These are phyloP conservation scores for Zaprionus tsacasi DNA, from an alignment of 1,140 invertebrate genomes.

Conservation along the genomic window DNA sequence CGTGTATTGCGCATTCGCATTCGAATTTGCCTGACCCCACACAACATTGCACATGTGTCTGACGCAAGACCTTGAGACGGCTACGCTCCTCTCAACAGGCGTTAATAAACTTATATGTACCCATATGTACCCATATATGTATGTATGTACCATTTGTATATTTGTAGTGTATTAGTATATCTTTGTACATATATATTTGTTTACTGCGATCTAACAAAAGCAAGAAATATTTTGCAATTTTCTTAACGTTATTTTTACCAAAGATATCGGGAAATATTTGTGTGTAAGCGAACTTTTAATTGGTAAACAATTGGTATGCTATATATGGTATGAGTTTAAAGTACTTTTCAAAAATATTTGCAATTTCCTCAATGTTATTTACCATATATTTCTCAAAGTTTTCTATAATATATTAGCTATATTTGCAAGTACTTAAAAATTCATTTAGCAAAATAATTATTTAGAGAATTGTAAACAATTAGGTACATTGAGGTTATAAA, in stretches of 20 bases:
- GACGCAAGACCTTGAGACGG: constrained; percentile 66
- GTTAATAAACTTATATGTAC: neutral
- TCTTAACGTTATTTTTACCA: neutral
- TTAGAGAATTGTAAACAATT: no score
- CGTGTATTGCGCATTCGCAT: constrained; percentile 24
- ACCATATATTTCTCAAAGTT: neutral
- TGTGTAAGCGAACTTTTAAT: neutral
- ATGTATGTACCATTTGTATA: neutral
- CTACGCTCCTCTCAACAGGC: constrained; percentile 34
- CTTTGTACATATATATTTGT: neutral
- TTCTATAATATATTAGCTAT: no score
- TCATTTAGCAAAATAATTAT: no score
- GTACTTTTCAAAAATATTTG: neutral
- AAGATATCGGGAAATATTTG: neutral
- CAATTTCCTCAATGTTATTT: neutral
- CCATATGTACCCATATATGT: no score
- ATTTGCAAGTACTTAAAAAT: no score
- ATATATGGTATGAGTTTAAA: no score
- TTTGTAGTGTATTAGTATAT: neutral
- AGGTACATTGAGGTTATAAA: no score
- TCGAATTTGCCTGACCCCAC: constrained; percentile 73
- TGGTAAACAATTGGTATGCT: neutral
- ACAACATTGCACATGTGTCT: constrained; percentile 63
- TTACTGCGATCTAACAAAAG: neutral
- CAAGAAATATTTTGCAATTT: neutral